Evolutionary conservation across 2,888 invertebrate genomes (phyloP), one percentile per base, ranked within the genome.

Genomic region (Entomobrya multifasciata): DNA sequence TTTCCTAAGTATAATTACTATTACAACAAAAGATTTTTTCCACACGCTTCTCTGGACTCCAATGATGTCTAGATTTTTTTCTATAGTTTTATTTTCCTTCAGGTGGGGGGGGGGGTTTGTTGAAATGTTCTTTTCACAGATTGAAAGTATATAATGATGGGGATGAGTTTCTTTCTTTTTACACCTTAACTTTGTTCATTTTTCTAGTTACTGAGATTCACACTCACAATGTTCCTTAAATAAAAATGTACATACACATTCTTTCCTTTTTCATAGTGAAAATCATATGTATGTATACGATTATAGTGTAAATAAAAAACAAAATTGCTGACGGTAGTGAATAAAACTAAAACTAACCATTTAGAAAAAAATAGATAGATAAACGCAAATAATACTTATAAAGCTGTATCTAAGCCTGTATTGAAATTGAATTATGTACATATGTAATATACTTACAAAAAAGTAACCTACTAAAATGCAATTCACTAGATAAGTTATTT

Each of bases 331-430:
- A 17, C 60, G 41, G 13, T 67, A 67, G 67, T 44, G 22, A 67
- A 20, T 41, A 10, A 44, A 67, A 67, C 20, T 67, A 20, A 67
- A 67, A 67, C 67, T 67, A 67, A 67, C 67, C 17, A 67, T 67
- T 67, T 67, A 41, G 41, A 41, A 44, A 20, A 67, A 67, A 44
- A 67, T 67, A 67, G 41, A 44, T n/a, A 41, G 41, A 41, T 67
- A 67, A 22, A 41, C 22, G 67, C 67, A 41, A 67, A 44, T 67
- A 67, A 67, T n/a, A n/a, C n/a, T n/a, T n/a, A n/a, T n/a, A n/a
- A n/a, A n/a, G n/a, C n/a, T n/a, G n/a, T n/a, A n/a, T n/a, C n/a
- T n/a, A n/a, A n/a, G n/a, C n/a, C n/a, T n/a, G n/a, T n/a, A n/a
- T n/a, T n/a, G n/a, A n/a, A n/a, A n/a, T n/a, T n/a, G n/a, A n/a